These are phyloP conservation scores for Melipona quadrifasciata DNA, from an alignment of 1,140 invertebrate genomes.

Conservation along the genomic window DNA sequence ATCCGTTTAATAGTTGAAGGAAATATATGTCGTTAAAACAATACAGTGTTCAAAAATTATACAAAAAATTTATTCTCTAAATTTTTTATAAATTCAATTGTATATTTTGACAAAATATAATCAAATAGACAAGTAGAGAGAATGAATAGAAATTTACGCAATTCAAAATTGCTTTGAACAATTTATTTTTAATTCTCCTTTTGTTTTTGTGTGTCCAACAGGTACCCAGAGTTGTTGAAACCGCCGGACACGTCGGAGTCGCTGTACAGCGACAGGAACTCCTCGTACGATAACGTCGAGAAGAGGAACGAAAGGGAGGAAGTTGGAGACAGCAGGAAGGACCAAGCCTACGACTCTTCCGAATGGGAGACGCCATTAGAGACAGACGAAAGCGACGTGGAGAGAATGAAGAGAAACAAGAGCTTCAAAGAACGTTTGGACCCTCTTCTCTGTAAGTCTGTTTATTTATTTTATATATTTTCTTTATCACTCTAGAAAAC, in stretches of 20 bases:
- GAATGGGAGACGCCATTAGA: conserved; percentile 79
- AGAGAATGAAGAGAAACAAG: conserved; percentile 84
- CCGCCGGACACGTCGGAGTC: conserved; percentile 75
- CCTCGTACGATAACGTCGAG: conserved; percentile 89
- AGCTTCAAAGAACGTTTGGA: conserved; percentile 89
- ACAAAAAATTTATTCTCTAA: too few relatives aligned
- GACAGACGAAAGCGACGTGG: conserved; percentile 78
- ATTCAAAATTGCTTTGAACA: background rate
- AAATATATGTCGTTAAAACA: too few relatives aligned
- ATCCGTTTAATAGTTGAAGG: too few relatives aligned
- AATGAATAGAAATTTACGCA: background rate
- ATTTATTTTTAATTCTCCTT: background rate
- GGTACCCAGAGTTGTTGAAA: conserved; percentile 79
- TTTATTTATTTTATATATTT: too few relatives aligned
- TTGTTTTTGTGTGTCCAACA: conserved; percentile 29
- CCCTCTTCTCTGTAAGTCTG: conserved; percentile 86
- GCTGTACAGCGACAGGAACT: conserved; percentile 83
- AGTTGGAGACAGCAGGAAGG: conserved; percentile 68
- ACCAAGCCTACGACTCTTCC: conserved; percentile 74
- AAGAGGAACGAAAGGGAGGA: conserved; percentile 72
- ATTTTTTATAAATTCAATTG: too few relatives aligned
- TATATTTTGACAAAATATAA: too few relatives aligned
- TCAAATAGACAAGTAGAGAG: too few relatives aligned
- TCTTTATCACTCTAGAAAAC: background rate
- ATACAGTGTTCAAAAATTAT: too few relatives aligned